These are phyloP conservation scores for Cheilosia pagana DNA, from an alignment of 2,888 invertebrate species.

Conservation along the genomic window DNA sequence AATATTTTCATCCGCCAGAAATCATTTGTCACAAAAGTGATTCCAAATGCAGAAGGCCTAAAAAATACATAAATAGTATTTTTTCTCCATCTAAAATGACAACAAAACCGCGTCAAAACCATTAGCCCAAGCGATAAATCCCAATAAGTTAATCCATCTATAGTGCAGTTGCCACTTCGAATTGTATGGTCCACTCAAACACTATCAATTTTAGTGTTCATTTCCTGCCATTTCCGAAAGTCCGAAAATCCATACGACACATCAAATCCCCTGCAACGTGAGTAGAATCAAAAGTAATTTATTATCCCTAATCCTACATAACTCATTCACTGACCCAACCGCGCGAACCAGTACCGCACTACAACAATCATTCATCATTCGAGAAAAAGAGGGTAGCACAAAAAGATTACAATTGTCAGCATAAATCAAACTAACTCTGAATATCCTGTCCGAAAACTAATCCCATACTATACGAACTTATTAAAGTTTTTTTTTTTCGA, in stretches of 20 bases:
- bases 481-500: constrained; percentile 39
- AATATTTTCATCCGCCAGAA: too few relatives aligned
- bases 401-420: constrained; percentile 71
- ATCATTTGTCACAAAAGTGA: too few relatives aligned
- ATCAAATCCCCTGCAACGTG: constrained; percentile 60
- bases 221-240: constrained; percentile 3
- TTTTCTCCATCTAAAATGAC: too few relatives aligned
- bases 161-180: neutral
- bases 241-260: constrained; percentile 39
- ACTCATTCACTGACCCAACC: constrained; percentile 62
- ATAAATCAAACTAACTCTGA: constrained; percentile 68
- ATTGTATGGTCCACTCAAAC: neutral
- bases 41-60: too few relatives aligned
- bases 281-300: constrained; percentile 64
- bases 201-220: constrained; percentile 10
- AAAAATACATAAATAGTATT: too few relatives aligned
- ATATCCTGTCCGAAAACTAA: constrained; percentile 60
- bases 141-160: too few relatives aligned
- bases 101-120: too few relatives aligned
- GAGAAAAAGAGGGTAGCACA: constrained; percentile 25
- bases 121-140: too few relatives aligned
- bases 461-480: constrained; percentile 43
- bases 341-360: constrained; percentile 27
- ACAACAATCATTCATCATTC: constrained; percentile 65
- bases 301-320: constrained; percentile 69